A percentile compares a stretch with the other conserved stretches of the same genome.
Evolutionary conservation across 2,113 vertebrate species (phyloP).

Genomic region (Aplodontia rufa): DNA sequence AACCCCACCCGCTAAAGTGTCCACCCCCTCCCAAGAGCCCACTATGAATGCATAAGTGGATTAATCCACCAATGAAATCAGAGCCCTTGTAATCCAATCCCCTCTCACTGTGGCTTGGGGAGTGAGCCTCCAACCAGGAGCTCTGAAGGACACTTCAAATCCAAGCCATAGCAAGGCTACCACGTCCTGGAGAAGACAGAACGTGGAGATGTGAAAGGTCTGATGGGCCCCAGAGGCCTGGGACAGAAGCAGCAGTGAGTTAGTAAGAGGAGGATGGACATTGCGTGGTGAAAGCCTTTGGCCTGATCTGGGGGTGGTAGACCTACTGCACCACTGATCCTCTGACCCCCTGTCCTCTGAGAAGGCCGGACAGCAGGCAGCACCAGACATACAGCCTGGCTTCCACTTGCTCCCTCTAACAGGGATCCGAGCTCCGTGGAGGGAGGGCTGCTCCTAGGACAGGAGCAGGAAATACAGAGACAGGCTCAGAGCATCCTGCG

Average conservation of each 20-base stretch:
- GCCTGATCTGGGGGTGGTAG: fast-evolving
- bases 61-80: neutral
- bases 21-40: neutral
- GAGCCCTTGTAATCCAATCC: neutral
- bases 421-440: too few relatives aligned
- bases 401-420: neutral
- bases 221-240: too few relatives aligned
- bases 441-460: neutral
- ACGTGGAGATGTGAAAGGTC: neutral
- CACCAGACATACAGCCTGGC: neutral
- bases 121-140: too few relatives aligned
- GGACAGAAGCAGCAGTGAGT: too few relatives aligned
- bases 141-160: neutral
- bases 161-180: neutral
- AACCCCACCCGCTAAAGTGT: neutral
- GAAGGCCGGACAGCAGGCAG: neutral
- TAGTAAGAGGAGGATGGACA: neutral
- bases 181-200: neutral
- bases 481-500: too few relatives aligned
- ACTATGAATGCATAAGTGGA: neutral
- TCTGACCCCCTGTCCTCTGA: too few relatives aligned
- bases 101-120: neutral
- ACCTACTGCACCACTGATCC: neutral
- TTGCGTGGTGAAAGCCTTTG: neutral
- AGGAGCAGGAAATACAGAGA: neutral